Base-by-base conservation (phyloP, 2,797 vertebrate species). In the Chelmon rostratus region DNA sequence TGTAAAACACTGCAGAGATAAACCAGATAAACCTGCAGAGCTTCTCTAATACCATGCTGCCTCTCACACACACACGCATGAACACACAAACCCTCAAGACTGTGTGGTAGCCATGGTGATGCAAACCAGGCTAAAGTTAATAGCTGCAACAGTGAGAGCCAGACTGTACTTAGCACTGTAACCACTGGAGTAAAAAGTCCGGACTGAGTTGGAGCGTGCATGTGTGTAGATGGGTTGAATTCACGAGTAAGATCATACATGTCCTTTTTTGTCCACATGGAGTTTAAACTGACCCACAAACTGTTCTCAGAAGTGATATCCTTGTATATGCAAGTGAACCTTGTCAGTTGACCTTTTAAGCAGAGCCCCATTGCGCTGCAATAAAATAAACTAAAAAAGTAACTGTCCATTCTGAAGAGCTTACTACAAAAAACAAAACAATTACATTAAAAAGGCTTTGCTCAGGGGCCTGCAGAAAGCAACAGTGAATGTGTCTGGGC, bases 21-120 rank as follows among this genome's bases (percentile, higher is more conserved):
- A 91, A 92, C 85, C 74, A 86, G 90, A 90, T 83, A 84, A 88
- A 94, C 90, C 91, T 89, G 93, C 86, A 87, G 72, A 78, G 79
- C 91, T 79, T 25, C 81, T 75, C 25, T 67, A 67, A 44, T 76
- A 66, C 37, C 33, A 47, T 58, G 62, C 37, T 16, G 35, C 67
- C 37, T 47, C 16, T 23, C 25, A 38, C 57, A 61, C 25, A 38
- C 53, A 38, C 21, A 58, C 3, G 8, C 53, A 61, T 31, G 19
- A 16, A 64, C 54, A 44, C 56, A 76, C 61, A 73, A 62, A 68
- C 68, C 64, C 46, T 61, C 35, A 63, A 49, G 9, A 56, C 59
- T 67, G 67, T 84, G 76, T 25, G 28, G 76, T 86, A 69, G 58
- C 75, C 65, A 74, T 87, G 57, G 78, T 38, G 68, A 90, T 75